A percentile compares a stretch with the other conserved stretches of the same genome.
phyloP scores from a whole-genome alignment of 2,113 vertebrate species.

The Pipra filicauda region DNA sequence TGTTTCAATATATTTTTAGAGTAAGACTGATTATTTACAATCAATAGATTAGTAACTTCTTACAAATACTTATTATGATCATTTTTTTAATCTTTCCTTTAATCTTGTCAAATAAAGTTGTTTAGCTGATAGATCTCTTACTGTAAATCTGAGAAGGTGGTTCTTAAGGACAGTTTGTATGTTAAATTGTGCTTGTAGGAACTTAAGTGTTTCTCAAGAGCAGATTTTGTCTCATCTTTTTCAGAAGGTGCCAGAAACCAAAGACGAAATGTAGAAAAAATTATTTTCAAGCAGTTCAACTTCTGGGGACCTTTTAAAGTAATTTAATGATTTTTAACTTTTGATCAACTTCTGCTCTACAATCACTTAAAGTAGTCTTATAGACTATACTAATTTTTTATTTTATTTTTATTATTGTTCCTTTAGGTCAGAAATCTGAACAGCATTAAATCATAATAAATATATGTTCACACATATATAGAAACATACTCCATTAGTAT shows the following conservation, averaged over 20 bases:
- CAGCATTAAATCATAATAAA: background rate
- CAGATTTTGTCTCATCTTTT: background rate
- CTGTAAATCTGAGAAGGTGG: background rate
- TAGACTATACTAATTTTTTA: background rate
- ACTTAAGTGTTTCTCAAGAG: background rate
- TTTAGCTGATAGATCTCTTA: background rate
- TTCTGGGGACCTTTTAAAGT: background rate
- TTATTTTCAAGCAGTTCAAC: background rate
- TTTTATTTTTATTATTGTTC: background rate
- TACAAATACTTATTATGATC: background rate
- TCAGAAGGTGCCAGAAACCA: background rate
- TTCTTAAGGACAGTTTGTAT: background rate
- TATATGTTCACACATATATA: background rate
- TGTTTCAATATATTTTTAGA: background rate
- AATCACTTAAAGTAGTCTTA: background rate
- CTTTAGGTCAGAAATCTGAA: background rate
- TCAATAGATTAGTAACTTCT: background rate
- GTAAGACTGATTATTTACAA: background rate
- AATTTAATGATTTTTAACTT: background rate
- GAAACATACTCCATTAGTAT: background rate
- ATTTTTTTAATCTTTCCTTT: background rate
- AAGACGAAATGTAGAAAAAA: background rate
- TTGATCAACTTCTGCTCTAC: background rate
- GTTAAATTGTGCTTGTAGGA: background rate
- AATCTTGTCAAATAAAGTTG: background rate